phyloP scores from a whole-genome alignment of 2,113 vertebrate genomes.

The Carassius gibelio region DNA sequence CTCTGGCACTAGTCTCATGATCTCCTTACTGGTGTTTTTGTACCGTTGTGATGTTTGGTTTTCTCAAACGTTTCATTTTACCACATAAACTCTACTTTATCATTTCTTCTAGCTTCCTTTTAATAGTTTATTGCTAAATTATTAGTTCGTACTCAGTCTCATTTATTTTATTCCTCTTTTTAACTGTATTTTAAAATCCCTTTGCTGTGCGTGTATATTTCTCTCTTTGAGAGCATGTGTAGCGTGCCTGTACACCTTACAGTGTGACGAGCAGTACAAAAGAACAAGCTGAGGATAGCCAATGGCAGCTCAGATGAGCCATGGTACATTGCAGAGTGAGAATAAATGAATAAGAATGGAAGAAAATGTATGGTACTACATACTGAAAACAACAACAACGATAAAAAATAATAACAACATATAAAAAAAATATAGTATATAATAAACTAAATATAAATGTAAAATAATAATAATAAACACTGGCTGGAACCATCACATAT shows the following conservation, averaged over 20 bases:
- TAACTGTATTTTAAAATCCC: neutral
- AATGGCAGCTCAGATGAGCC: slow-evolving; percentile 3
- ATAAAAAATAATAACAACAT: too few species aligned
- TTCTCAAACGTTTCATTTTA: neutral
- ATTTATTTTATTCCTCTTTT: neutral
- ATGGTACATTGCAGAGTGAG: slow-evolving; percentile 27
- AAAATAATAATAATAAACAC: too few species aligned
- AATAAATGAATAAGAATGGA: neutral
- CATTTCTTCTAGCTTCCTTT: neutral
- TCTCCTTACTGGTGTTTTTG: neutral
- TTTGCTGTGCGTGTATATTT: neutral
- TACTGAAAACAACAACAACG: too few species aligned
- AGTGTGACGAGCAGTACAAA: slow-evolving; percentile 38
- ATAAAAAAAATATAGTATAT: too few species aligned
- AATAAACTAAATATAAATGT: too few species aligned
- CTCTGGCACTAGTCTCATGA: neutral
- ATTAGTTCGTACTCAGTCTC: neutral
- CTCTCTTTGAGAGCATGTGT: neutral
- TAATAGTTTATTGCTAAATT: neutral
- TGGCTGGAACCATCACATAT: too few species aligned
- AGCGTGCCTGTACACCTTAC: slow-evolving; percentile 17
- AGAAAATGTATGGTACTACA: neutral
- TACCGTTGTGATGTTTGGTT: neutral
- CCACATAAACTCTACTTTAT: neutral
- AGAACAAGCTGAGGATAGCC: slow-evolving; percentile 40